Evolutionary conservation across 1,140 invertebrate species (phyloP).

Genomic region (Scaptomyza pallida): DNA sequence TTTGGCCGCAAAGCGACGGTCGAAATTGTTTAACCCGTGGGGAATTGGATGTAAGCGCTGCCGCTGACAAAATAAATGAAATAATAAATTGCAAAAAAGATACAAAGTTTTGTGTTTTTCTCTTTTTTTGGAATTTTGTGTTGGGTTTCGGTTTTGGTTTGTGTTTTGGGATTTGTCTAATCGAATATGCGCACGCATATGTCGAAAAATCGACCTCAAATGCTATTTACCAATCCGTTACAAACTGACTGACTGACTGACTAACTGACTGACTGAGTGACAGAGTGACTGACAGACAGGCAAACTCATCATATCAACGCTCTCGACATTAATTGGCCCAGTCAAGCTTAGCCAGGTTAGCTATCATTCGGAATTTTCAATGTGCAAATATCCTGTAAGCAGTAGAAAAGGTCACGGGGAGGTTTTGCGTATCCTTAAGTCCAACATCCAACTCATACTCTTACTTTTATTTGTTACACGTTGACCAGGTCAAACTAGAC

Average conservation of each 20-base stretch:
- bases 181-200: constrained; percentile 67
- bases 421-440: neutral
- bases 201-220: neutral
- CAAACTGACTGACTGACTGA: constrained; percentile 3
- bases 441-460: neutral
- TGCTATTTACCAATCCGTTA: constrained; percentile 3
- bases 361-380: constrained; percentile 33
- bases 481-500: constrained; percentile 49
- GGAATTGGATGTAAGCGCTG: constrained; percentile 68
- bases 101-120: constrained; percentile 37
- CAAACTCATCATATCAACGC: constrained; percentile 28
- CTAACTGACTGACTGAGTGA: constrained; percentile 14
- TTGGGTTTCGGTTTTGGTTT: constrained; percentile 49
- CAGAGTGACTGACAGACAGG: constrained; percentile 17
- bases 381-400: neutral
- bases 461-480: constrained; percentile 18
- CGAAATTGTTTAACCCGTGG: constrained; percentile 7
- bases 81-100: constrained; percentile 78
- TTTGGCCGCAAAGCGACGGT: constrained; percentile 56
- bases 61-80: constrained; percentile 73
- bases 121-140: constrained; percentile 8
- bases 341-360: constrained; percentile 17
- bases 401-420: neutral
- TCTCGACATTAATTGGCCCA: constrained; percentile 70
- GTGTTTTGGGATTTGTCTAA: constrained; percentile 64